These are phyloP conservation scores for Heliocidaris tuberculata DNA, from an alignment of 35 echinoderm and acorn worm species.

Conservation along the genomic window DNA sequence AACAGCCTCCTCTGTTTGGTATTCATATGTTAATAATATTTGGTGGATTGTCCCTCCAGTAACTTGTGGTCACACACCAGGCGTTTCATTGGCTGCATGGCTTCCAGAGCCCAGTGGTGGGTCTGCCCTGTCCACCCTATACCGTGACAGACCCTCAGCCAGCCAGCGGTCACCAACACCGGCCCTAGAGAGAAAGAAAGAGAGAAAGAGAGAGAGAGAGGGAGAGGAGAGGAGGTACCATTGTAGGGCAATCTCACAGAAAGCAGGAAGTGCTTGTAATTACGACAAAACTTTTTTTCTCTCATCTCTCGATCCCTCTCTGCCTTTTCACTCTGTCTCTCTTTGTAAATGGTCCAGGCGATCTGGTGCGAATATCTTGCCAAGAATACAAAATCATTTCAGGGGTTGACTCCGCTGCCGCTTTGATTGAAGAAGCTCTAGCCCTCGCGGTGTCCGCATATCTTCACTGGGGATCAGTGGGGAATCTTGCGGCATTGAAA, in stretches of 20 bases:
- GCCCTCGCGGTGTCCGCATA: background rate
- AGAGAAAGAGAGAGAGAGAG: slow-evolving; percentile 48
- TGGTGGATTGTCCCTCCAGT: background rate
- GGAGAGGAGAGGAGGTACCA: background rate
- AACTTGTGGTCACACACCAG: background rate
- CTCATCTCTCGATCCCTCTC: background rate
- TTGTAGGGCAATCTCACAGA: background rate
- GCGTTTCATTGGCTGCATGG: slow-evolving; percentile 4
- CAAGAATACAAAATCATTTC: background rate
- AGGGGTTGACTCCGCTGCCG: background rate
- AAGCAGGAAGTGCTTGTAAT: slow-evolving; percentile 38
- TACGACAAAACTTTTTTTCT: background rate
- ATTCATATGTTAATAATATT: background rate
- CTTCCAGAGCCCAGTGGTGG: background rate
- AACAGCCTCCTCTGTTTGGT: background rate
- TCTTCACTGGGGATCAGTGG: background rate
- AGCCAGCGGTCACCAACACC: background rate
- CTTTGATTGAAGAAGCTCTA: background rate
- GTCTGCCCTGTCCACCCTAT: background rate
- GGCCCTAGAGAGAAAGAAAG: background rate
- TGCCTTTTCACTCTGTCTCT: background rate
- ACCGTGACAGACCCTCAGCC: background rate
- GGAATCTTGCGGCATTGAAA: background rate
- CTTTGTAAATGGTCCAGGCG: background rate
- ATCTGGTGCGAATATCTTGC: background rate